Evolutionary conservation across 2,113 vertebrate species (phyloP).

Genomic region (Columbina picui): DNA sequence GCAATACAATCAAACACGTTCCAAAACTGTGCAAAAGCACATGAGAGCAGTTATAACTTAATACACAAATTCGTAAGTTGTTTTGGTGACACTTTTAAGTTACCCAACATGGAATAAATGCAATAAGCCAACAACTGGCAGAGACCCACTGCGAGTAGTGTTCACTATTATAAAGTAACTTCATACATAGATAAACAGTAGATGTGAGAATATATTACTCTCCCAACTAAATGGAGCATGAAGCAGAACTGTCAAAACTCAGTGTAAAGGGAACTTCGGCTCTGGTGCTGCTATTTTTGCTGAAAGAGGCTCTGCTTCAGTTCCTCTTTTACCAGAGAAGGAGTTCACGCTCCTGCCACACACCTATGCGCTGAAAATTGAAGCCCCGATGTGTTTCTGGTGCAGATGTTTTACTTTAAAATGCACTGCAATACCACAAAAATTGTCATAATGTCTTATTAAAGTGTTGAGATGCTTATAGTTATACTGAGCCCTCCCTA

Average conservation of each 20-base stretch:
- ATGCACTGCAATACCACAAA: background rate
- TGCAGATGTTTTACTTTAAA: background rate
- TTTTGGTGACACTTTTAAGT: background rate
- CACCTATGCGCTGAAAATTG: background rate
- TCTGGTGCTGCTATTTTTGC: background rate
- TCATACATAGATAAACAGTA: background rate
- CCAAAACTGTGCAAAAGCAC: background rate
- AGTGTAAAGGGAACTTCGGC: background rate
- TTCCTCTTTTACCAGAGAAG: constrained; percentile 9
- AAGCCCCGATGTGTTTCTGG: background rate
- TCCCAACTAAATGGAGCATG: background rate
- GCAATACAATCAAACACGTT: background rate
- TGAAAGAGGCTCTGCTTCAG: background rate
- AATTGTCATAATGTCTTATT: background rate
- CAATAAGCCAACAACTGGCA: background rate
- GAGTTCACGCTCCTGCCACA: background rate
- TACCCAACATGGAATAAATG: background rate
- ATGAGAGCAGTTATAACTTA: background rate
- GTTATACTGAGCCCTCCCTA: background rate
- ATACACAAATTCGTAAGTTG: background rate
- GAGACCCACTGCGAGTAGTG: background rate
- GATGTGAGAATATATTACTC: background rate
- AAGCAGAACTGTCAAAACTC: background rate
- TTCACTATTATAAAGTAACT: background rate
- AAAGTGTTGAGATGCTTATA: background rate